phyloP scores from a whole-genome alignment of 2,888 invertebrate genomes.

The Euzetes globulus region DNA sequence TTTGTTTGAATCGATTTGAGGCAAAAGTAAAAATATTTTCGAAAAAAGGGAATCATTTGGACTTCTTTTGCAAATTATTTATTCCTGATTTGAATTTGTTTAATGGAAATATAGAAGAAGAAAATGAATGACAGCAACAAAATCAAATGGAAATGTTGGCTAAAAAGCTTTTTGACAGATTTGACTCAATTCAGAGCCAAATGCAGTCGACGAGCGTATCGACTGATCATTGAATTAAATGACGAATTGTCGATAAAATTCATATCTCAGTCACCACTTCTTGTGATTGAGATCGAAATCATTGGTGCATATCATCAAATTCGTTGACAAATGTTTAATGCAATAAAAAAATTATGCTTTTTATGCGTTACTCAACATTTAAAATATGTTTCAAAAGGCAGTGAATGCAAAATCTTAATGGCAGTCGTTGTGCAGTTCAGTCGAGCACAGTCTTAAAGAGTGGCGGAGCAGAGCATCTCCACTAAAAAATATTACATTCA shows the following conservation, averaged over 20 bases:
- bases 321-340: not conserved
- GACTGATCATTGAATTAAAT: slow-evolving; percentile 2
- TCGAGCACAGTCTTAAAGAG: too few relatives aligned
- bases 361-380: not conserved
- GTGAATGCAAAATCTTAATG: too few relatives aligned
- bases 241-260: not conserved
- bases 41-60: too few relatives aligned
- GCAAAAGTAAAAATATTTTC: too few relatives aligned
- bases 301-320: slow-evolving; percentile 11
- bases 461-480: too few relatives aligned
- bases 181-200: not conserved
- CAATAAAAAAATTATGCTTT: not conserved
- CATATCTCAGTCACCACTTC: not conserved
- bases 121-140: not conserved
- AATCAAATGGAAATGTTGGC: not conserved
- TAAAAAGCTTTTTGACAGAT: not conserved
- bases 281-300: not conserved
- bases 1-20: too few relatives aligned
- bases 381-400: not conserved
- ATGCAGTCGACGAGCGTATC: not conserved
- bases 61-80: too few relatives aligned
- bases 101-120: not conserved
- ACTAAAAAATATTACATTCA: not conserved
- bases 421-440: too few relatives aligned
- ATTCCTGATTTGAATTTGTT: not conserved